Conservation (phyloP, 2,888 invertebrate species). For the Euzetes globulus region DNA sequence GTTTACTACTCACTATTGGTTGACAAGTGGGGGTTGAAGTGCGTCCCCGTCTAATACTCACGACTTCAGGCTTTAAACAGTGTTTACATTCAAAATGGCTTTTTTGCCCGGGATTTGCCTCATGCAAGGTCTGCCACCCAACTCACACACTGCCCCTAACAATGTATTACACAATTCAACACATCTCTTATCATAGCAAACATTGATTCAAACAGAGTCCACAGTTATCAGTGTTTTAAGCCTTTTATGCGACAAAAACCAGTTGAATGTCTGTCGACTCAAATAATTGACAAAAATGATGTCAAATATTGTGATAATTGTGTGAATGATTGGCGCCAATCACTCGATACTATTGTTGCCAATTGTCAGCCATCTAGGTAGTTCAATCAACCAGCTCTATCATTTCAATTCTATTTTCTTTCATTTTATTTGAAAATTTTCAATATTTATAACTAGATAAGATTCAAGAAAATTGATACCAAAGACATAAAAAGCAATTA, state of each 20-base stretch:
- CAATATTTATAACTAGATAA: too few relatives aligned
- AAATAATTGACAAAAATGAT: background rate
- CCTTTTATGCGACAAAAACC: background rate
- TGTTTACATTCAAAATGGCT: constrained; percentile 28
- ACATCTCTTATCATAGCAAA: background rate
- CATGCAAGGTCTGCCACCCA: background rate
- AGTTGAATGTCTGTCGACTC: background rate
- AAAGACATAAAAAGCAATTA: too few relatives aligned
- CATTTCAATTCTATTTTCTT: too few relatives aligned
- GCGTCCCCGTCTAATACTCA: too few relatives aligned
- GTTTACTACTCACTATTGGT: too few relatives aligned
- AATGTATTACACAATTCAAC: background rate
- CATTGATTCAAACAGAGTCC: background rate
- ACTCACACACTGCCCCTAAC: background rate
- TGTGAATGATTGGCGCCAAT: background rate
- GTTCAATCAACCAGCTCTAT: background rate
- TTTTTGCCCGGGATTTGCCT: background rate
- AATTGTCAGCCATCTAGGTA: background rate
- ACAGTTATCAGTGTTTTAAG: background rate
- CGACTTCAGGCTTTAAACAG: too few relatives aligned
- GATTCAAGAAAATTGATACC: too few relatives aligned
- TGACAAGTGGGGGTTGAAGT: too few relatives aligned
- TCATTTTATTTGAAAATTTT: too few relatives aligned
- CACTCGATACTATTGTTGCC: background rate
- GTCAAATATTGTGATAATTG: background rate